Base-by-base conservation (phyloP, 1,140 invertebrate genomes). In the Leptinotarsa lineolata region DNA sequence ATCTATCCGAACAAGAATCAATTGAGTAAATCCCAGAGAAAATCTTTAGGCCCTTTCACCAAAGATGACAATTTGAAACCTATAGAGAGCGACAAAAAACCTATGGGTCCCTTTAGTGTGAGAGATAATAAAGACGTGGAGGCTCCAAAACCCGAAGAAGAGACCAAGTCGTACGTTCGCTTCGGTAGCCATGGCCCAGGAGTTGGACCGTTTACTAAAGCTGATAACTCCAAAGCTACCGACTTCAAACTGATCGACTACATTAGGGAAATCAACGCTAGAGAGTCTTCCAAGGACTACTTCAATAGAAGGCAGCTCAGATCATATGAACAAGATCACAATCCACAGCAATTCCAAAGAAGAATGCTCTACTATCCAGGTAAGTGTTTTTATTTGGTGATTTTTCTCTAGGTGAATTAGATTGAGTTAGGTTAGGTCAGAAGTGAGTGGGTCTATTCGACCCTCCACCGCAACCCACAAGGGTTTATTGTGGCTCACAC, bases 361-460 rank as follows among this genome's bases (percentile, higher is more conserved):
- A 83, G 90, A 73, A 91, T 91, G 89, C 81, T 93, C 1, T 90
- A 91, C 74, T 88, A 91, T 72, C 89, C 89, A 4, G 87, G 88
- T 44, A 18, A 69, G 44, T 39, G 39, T 59, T 54, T 24, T n/a
- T 6, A 15, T 66, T 39, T 65, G n/a, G 30, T 39, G 8, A 11
- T 39, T 39, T 39, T 39, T 11, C 2, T 39, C 11, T 11, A 1
- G 30, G 30, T 11, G 1, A 3, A 39, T n/a, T n/a, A n/a, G n/a
- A n/a, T n/a, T n/a, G n/a, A n/a, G n/a, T n/a, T n/a, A n/a, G n/a
- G n/a, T n/a, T n/a, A n/a, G n/a, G n/a, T n/a, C n/a, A n/a, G n/a
- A n/a, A n/a, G n/a, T n/a, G n/a, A n/a, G n/a, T n/a, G n/a, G n/a
- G n/a, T n/a, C n/a, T n/a, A n/a, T n/a, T n/a, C n/a, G n/a, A n/a